phyloP scores from a whole-genome alignment of 2,113 vertebrate species.

The Corvus hawaiiensis region DNA sequence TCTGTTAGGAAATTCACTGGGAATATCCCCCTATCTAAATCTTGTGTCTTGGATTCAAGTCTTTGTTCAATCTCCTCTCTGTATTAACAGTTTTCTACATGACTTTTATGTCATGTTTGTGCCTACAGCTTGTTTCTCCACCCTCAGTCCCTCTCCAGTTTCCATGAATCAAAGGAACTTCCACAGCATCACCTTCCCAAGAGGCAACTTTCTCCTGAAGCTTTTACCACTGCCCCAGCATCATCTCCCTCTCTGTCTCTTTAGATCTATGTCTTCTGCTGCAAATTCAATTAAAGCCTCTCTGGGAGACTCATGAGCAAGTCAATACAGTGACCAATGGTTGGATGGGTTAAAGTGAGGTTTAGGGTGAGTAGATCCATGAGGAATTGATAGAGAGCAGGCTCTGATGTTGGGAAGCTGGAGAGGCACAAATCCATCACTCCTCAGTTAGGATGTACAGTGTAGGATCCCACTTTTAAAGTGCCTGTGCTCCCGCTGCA shows the following conservation, averaged over 20 bases:
- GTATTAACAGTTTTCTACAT: not conserved
- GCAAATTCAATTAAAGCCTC: slow-evolving; percentile 1
- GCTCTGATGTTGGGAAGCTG: not conserved
- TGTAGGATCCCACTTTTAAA: not conserved
- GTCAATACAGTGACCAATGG: not conserved
- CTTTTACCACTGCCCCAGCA: not conserved
- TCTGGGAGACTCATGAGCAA: not conserved
- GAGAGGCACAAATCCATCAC: not conserved
- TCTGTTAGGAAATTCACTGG: not conserved
- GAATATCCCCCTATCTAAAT: not conserved
- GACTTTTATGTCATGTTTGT: not conserved
- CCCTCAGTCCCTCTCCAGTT: not conserved
- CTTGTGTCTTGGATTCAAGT: not conserved
- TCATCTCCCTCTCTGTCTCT: not conserved
- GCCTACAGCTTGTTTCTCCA: not conserved
- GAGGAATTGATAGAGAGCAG: not conserved
- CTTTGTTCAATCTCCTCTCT: not conserved
- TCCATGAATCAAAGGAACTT: not conserved
- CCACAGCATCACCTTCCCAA: not conserved
- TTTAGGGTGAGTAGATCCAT: not conserved
- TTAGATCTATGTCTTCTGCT: not conserved
- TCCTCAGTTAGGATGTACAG: not conserved
- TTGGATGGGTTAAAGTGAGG: not conserved
- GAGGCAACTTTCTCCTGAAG: not conserved
- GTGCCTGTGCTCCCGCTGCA: not conserved